A percentile compares a stretch with the other conserved stretches of the same genome.
These are phyloP conservation scores for Heteronetta atricapilla DNA, from an alignment of 2,113 vertebrate species.

Conservation along the genomic window DNA sequence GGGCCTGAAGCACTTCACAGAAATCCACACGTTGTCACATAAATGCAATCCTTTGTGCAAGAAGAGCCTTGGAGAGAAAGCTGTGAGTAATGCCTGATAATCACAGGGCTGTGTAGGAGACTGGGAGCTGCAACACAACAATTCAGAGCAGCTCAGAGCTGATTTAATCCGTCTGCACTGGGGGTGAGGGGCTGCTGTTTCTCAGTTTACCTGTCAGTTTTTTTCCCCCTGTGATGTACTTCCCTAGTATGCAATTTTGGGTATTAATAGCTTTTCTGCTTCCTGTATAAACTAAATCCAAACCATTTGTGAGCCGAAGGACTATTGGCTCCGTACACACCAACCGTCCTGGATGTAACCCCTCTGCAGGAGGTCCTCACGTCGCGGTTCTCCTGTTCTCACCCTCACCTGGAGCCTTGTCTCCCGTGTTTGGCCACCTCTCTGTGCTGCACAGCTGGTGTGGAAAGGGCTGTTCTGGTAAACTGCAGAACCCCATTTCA, in stretches of 20 bases:
- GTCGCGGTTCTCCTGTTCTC: neutral
- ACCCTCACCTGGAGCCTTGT: neutral
- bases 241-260: neutral
- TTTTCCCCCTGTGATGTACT: neutral
- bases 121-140: neutral
- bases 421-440: neutral
- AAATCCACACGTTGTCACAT: neutral
- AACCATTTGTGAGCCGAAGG: neutral
- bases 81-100: neutral
- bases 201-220: neutral
- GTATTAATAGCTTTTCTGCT: neutral
- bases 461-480: neutral
- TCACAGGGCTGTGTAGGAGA: rapidly evolving
- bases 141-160: neutral
- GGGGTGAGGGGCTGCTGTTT: neutral
- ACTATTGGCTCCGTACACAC: too few species aligned
- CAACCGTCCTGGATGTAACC: neutral
- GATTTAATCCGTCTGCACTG: neutral
- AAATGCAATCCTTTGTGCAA: neutral
- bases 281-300: neutral
- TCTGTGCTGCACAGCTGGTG: neutral
- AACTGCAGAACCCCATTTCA: neutral
- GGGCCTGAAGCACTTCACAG: neutral
- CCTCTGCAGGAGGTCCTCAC: neutral
- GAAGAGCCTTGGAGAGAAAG: neutral